Evolutionary conservation across 2,888 invertebrate species (phyloP), one percentile per base, ranked within the genome.

Genomic region (Quadriops clusia): DNA sequence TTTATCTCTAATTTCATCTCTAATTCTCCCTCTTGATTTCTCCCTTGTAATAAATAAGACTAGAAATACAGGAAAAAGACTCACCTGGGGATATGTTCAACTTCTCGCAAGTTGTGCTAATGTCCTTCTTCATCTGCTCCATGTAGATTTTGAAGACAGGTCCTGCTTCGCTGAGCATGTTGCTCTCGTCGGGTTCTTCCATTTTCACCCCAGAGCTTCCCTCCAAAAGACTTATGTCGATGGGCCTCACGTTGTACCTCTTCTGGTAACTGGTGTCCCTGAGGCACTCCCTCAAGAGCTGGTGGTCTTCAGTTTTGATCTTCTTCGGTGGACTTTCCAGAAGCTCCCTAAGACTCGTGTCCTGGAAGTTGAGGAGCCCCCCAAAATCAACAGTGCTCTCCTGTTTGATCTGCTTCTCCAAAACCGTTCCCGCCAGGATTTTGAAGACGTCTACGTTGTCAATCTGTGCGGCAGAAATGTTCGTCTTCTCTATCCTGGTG

Each of bases 1-100:
- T n/a, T n/a, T n/a, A n/a, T n/a, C n/a, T n/a, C n/a, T n/a, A n/a
- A n/a, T n/a, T n/a, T n/a, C n/a, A n/a, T n/a, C n/a, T n/a, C n/a
- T n/a, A n/a, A n/a, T n/a, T n/a, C n/a, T n/a, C n/a, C n/a, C n/a
- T n/a, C n/a, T n/a, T n/a, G n/a, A n/a, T n/a, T n/a, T n/a, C n/a
- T n/a, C n/a, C n/a, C n/a, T n/a, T 4, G 10, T 21, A 21, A 21
- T n/a, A n/a, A n/a, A n/a, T n/a, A n/a, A n/a, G n/a, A n/a, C n/a
- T n/a, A n/a, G 11, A 20, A 15, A 13, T 20, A 33, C 23, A 18
- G n/a, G n/a, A n/a, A 26, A 22, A 37, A 12, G 12, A 67, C 77
- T 75, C 61, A 89, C 89, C 87, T 63, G 82, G 78, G 57, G 87
- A 82, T 62, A 90, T 89, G 61, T 82, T 83, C 50, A 89, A 72